phyloP scores from a whole-genome alignment of 1,140 invertebrate species.

The Drosophila sechellia region DNA sequence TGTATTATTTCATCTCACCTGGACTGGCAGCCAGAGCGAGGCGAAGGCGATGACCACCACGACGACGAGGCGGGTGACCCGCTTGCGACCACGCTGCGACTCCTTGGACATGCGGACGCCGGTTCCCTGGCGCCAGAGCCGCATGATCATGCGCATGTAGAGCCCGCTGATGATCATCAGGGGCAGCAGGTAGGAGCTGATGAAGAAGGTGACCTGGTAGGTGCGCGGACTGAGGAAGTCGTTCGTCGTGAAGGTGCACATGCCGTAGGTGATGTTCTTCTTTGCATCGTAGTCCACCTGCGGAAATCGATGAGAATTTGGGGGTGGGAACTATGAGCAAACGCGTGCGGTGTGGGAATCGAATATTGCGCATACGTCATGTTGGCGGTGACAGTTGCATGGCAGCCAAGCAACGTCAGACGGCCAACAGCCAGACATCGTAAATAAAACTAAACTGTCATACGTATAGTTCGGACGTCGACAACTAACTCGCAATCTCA shows the following conservation, averaged over 20 bases:
- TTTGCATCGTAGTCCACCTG: constrained; percentile 42
- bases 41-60: constrained; percentile 98
- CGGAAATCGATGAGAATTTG: not conserved
- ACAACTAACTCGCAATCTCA: constrained; percentile 52
- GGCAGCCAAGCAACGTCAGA: constrained; percentile 18
- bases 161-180: constrained; percentile 93
- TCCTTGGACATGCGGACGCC: constrained; percentile 88
- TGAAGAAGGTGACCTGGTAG: constrained; percentile 75
- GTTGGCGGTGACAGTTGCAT: constrained; percentile 58
- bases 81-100: constrained; percentile 91
- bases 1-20: constrained; percentile 86
- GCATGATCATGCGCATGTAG: constrained; percentile 95
- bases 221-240: constrained; percentile 37
- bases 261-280: constrained; percentile 46
- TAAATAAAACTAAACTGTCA: constrained; percentile 56
- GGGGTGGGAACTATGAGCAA: no score
- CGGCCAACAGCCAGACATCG: constrained; percentile 41
- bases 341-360: not conserved
- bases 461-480: constrained; percentile 46
- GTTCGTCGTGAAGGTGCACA: constrained; percentile 55
- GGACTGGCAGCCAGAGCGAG: constrained; percentile 97
- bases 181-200: constrained; percentile 90
- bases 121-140: constrained; percentile 93
- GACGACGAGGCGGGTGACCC: constrained; percentile 96
- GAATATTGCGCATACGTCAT: constrained; percentile 60